These are phyloP conservation scores for Calephelis nemesis DNA, from an alignment of 1,140 invertebrate genomes.

Conservation along the genomic window DNA sequence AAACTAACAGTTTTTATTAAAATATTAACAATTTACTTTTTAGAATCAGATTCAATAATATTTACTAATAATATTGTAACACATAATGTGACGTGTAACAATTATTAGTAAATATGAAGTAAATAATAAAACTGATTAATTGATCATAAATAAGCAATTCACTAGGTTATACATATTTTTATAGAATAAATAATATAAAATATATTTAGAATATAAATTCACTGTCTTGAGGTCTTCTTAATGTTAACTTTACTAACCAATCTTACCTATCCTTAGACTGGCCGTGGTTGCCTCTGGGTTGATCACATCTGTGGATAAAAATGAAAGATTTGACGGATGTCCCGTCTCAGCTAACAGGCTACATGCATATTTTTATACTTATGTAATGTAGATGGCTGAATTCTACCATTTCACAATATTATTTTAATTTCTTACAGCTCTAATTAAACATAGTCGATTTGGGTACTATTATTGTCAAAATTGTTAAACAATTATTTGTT, in stretches of 20 bases:
- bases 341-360: conserved; percentile 60
- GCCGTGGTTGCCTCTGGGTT: conserved; percentile 43
- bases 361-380: conserved; percentile 13
- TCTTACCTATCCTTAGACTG: conserved; percentile 60
- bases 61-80: too few species aligned
- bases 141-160: too few species aligned
- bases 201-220: neutral
- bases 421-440: neutral
- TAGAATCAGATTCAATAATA: too few species aligned
- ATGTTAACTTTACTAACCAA: conserved; percentile 22
- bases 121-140: too few species aligned
- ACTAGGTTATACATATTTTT: too few species aligned
- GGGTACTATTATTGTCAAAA: neutral
- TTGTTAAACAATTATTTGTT: neutral
- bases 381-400: neutral
- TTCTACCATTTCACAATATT: neutral
- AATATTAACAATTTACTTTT: too few species aligned
- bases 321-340: conserved; percentile 72
- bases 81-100: too few species aligned
- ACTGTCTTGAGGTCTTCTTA: neutral
- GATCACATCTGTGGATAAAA: conserved; percentile 74
- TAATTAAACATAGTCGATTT: neutral
- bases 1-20: too few species aligned
- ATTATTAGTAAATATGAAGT: too few species aligned
- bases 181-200: too few species aligned